A percentile compares a stretch with the other conserved stretches of the same genome.
Conservation (phyloP, 2,888 invertebrate species). For the Tridacna gigas region DNA sequence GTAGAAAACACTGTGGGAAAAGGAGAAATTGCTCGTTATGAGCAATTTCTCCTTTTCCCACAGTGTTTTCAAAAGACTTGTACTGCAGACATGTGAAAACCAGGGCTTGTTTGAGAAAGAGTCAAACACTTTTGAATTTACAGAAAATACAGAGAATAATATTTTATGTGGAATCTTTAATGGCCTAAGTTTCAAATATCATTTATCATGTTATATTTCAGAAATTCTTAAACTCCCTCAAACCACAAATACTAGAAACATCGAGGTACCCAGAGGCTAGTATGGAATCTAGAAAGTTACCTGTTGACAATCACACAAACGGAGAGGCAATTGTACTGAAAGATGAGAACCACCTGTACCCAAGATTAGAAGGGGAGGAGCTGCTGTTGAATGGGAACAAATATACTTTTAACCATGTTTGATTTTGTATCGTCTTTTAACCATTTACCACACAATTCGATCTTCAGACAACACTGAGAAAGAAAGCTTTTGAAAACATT, state of each 20-base stretch:
- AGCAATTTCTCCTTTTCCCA: conserved; percentile 1
- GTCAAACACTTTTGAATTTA: no score
- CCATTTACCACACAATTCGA: not conserved
- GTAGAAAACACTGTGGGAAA: not conserved
- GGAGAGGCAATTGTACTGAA: conserved; percentile 7
- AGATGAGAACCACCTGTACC: conserved; percentile 23
- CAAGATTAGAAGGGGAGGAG: conserved; percentile 3
- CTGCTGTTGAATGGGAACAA: conserved; percentile 19
- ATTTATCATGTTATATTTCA: conserved; percentile 26
- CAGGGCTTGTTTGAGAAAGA: no score
- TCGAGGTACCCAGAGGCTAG: not conserved
- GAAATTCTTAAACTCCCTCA: conserved; percentile 51
- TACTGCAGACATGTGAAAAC: no score
- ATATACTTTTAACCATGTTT: conserved; percentile 17
- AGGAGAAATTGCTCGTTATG: not conserved
- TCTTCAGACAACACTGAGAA: not conserved
- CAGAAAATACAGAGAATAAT: no score
- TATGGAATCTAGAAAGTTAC: not conserved
- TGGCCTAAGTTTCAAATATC: no score
- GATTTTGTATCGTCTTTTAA: not conserved
- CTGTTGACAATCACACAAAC: conserved; percentile 8
- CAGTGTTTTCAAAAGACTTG: no score
- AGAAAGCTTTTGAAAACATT: not conserved
- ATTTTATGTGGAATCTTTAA: no score
- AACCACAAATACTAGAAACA: conserved; percentile 30